These are phyloP conservation scores for Drosophila neocordata DNA, from an alignment of 1,140 invertebrate species.

Conservation along the genomic window DNA sequence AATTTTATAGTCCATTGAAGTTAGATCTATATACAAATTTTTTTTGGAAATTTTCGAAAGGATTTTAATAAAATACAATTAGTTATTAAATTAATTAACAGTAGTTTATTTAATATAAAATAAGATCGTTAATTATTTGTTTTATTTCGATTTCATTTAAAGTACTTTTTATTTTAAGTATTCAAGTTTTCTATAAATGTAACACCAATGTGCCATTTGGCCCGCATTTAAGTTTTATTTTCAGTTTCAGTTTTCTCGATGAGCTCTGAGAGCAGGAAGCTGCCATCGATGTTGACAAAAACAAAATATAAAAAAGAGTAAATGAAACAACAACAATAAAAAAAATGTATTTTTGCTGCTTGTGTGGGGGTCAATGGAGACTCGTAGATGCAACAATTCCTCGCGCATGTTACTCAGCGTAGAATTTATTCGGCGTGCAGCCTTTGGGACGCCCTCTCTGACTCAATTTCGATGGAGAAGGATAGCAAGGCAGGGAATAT, in stretches of 20 bases:
- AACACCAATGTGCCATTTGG: not conserved
- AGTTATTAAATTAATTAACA: no score
- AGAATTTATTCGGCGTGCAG: not conserved
- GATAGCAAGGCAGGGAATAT: not conserved
- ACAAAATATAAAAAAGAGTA: conserved; percentile 1
- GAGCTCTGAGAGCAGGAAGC: conserved; percentile 1
- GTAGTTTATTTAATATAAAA: no score
- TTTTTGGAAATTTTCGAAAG: no score
- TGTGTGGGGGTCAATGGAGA: conserved; percentile 3
- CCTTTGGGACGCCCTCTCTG: not conserved
- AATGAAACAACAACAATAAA: not conserved
- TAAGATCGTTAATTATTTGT: no score
- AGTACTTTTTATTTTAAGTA: no score
- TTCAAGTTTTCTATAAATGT: not conserved
- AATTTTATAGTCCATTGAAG: no score
- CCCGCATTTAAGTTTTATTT: conserved; percentile 7
- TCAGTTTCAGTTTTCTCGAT: conserved; percentile 6
- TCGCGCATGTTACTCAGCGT: not conserved
- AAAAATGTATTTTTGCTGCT: not conserved
- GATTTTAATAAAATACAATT: no score
- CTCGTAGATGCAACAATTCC: conserved; percentile 1
- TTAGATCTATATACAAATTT: no score
- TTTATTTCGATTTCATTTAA: no score
- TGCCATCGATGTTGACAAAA: not conserved
- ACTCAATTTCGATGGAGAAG: not conserved